Percentiles rank a stretch among this genome's conserved stretches.
These are phyloP conservation scores for Nyleta sp. DNA, from an alignment of 2,888 invertebrate species.

Conservation along the genomic window DNA sequence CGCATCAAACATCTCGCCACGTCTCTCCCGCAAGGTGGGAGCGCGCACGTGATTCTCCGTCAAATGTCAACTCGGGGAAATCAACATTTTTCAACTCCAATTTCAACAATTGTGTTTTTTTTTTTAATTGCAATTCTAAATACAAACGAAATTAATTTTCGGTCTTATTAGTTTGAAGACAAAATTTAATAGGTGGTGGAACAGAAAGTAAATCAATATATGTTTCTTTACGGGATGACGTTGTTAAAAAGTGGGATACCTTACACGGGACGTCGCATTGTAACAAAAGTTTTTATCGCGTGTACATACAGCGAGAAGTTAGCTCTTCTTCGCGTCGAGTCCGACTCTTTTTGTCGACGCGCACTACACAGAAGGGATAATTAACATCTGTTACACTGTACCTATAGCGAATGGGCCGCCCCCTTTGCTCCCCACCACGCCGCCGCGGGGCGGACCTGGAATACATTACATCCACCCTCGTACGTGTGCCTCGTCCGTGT, in stretches of 20 bases:
- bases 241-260: slow-evolving; percentile 27
- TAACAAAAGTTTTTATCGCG: slow-evolving; percentile 39
- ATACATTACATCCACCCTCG: slow-evolving; percentile 80
- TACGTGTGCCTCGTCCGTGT: slow-evolving; percentile 48
- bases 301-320: slow-evolving; percentile 51
- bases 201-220: slow-evolving; percentile 7
- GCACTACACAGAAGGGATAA: slow-evolving; percentile 80
- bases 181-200: too few relatives aligned
- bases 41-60: slow-evolving; percentile 26
- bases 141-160: too few relatives aligned
- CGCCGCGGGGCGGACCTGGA: slow-evolving; percentile 81
- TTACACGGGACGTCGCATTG: slow-evolving; percentile 31
- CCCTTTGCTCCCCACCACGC: slow-evolving; percentile 78
- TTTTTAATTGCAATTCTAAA: too few relatives aligned
- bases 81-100: too few relatives aligned
- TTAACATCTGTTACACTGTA: slow-evolving; percentile 82
- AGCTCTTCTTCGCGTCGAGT: slow-evolving; percentile 61
- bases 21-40: slow-evolving; percentile 14
- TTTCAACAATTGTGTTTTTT: too few relatives aligned
- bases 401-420: slow-evolving; percentile 78
- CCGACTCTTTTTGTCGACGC: slow-evolving; percentile 65
- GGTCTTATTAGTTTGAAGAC: too few relatives aligned
- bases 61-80: not conserved
- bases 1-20: slow-evolving; percentile 6
- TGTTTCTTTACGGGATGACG: not conserved